Evolutionary conservation across 2,113 vertebrate genomes (phyloP), one percentile per base, ranked within the genome.

Genomic region (Zosterops japonicus): DNA sequence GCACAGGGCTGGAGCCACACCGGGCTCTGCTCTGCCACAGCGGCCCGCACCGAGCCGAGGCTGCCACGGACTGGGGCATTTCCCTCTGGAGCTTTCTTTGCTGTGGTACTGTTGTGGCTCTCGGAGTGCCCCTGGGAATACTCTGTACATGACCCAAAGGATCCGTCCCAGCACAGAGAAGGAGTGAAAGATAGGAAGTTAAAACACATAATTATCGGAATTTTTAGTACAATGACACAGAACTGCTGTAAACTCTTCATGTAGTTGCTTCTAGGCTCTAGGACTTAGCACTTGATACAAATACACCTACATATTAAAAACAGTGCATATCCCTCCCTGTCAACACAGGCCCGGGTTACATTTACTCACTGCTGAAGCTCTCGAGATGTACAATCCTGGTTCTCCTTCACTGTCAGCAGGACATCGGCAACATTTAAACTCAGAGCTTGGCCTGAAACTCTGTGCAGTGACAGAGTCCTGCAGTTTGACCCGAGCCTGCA

Each of bases 321-420:
- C 2, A 35, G 22, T 15, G 41, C 83, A 22, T 7, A 33, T 20
- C 36, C 42, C 41, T 56, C 53, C 53, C 50, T 42, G 16, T 6
- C 68, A 56, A 3, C 47, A 12, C 2, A n/a, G 20, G 64, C 57
- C 17, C 4, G 47, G 39, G 13, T 59, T 11, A 18, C 22, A 25
- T 19, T 74, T 67, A 50, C 78, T 92, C 68, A 64, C 91, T 69
- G 77, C 20, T 61, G 79, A 44, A 90, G 41, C 42, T 78, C 83
- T 78, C 47, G 16, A 15, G 60, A 41, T 21, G n/a, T n/a, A 61
- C 33, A 72, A 2, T 59, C 63, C 28, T 23, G 50, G 5, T 28
- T 90, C 84, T 65, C 79, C 68, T 90, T 52, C 70, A 12, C 19
- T 41, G 23, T 41, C 67, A 95, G 52, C 59, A 60, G 56, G 64